These are phyloP conservation scores for Trichogramma pretiosum DNA, from an alignment of 1,140 invertebrate genomes.

Conservation along the genomic window DNA sequence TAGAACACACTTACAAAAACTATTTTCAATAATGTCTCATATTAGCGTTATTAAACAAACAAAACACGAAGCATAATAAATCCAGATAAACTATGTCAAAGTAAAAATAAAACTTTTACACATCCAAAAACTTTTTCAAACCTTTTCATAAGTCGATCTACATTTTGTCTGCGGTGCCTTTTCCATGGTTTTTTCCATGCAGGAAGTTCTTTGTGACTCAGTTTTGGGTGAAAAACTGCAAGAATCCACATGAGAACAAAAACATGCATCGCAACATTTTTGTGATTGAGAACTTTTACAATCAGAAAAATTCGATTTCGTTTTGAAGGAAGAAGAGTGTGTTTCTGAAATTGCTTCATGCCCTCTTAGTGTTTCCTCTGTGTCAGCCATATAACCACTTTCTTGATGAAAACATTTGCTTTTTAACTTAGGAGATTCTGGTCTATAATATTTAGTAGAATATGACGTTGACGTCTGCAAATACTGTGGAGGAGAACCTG, in stretches of 20 bases:
- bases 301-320: conserved; percentile 30
- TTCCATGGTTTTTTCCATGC: conserved; percentile 31
- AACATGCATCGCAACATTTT: no score
- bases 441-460: conserved; percentile 33
- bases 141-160: conserved; percentile 31
- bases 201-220: conserved; percentile 32
- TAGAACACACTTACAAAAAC: no score
- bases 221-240: conserved; percentile 28
- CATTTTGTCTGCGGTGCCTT: conserved; percentile 20
- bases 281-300: conserved; percentile 36
- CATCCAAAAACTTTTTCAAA: conserved; percentile 34
- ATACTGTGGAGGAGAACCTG: conserved; percentile 48
- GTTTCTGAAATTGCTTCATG: conserved; percentile 26
- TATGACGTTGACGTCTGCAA: conserved; percentile 35
- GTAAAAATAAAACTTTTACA: no score
- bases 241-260: no score
- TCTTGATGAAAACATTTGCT: conserved; percentile 45
- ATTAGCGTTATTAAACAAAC: no score
- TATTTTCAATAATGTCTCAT: no score
- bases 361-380: conserved; percentile 55
- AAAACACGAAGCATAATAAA: no score
- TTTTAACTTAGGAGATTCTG: conserved; percentile 52
- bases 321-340: conserved; percentile 32
- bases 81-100: no score
- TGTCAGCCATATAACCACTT: conserved; percentile 65